phyloP scores from a whole-genome alignment of 2,797 vertebrate species.

The Erpetoichthys calabaricus region DNA sequence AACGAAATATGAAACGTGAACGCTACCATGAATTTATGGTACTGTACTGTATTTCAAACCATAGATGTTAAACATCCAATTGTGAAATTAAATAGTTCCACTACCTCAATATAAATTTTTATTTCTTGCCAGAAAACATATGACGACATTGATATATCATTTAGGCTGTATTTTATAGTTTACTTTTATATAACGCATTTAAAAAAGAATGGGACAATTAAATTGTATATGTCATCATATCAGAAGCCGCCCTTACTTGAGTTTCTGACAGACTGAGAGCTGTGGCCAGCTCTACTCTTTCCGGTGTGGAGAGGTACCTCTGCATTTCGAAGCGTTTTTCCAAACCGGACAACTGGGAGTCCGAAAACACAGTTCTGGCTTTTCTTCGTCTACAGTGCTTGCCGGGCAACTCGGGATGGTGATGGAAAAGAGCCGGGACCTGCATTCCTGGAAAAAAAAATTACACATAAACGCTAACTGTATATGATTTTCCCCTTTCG shows the following conservation, averaged over 20 bases:
- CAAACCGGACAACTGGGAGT: conserved; percentile 88
- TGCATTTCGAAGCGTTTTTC: conserved; percentile 94
- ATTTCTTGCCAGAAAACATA: too few species aligned
- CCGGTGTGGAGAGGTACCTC: conserved; percentile 87
- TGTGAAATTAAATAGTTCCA: too few species aligned
- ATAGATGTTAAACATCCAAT: too few species aligned
- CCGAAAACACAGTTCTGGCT: conserved; percentile 90
- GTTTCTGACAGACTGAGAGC: conserved; percentile 96
- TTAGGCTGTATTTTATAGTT: too few species aligned
- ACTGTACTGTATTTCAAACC: too few species aligned
- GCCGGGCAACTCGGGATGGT: conserved; percentile 77
- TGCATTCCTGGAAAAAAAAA: conserved; percentile 62
- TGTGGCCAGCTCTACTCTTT: conserved; percentile 88
- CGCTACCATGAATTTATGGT: too few species aligned
- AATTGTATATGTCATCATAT: background rate
- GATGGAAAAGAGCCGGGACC: conserved; percentile 83
- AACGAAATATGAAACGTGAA: too few species aligned
- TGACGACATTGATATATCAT: too few species aligned
- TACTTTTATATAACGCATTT: background rate
- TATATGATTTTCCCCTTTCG: background rate
- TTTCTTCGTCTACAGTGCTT: conserved; percentile 91
- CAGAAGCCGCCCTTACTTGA: conserved; percentile 52
- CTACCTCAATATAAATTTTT: too few species aligned
- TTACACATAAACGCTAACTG: background rate
- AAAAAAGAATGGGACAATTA: background rate